Evolutionary conservation across 2,797 vertebrate genomes (phyloP), one percentile per base, ranked within the genome.

Genomic region (Eulemur rubriventer): DNA sequence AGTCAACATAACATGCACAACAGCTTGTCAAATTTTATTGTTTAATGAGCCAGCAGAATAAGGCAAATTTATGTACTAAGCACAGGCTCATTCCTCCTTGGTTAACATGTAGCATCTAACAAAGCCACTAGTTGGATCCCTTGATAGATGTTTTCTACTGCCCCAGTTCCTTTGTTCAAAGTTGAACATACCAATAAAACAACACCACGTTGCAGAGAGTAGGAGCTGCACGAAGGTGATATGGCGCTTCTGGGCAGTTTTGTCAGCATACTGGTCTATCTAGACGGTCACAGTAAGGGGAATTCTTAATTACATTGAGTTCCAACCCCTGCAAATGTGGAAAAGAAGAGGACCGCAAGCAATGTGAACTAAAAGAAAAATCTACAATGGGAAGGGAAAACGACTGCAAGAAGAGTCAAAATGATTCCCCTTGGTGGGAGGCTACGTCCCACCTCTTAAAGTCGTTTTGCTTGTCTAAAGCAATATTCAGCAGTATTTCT

Each of bases 21-120:
- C 59, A 87, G 93, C 87, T 52, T 91, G 63, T 86, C 80, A 80
- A 59, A 50, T 94, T 93, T 94, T 92, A 84, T 20, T 89, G 76
- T 55, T 87, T 88, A 94, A 91, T 94, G 67, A 79, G 12, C 93
- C 83, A 84, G 43, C 17, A 78, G 43, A 65, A 80, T 38, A 86
- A 94, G 28, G 52, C 20, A 87, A 88, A 83, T 83, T 91, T 73
- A 87, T n/a, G 89, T 46, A n/a, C 65, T 86, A 92, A 83, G 76
- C 41, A 46, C 33, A 81, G 55, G 41, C 63, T 92, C 65, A 26
- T 79, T 93, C 35, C 63, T 63, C 61, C 11, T 46, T 82, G 55
- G 52, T 76, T 80, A 89, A 84, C 61, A 46, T 4, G 4, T 87
- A 85, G 72, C 41, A 81, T 28, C 41, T 65, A 81, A 91, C 59